A percentile compares a stretch with the other conserved stretches of the same genome.
phyloP scores from a whole-genome alignment of 2,113 vertebrate species.

The Tichodroma muraria region DNA sequence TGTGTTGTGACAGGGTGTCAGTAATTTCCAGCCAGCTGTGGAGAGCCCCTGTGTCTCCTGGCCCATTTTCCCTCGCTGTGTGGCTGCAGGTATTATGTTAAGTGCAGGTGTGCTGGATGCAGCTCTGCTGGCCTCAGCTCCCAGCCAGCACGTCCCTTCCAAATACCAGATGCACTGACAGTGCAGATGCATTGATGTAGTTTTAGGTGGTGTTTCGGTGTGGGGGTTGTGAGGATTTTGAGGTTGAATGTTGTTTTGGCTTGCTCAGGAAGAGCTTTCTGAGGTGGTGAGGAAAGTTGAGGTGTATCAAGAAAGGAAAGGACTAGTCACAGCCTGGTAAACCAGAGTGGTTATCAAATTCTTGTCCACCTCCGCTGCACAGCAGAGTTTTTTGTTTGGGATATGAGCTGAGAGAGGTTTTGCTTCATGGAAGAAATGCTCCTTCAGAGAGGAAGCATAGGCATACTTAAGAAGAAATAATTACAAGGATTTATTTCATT shows the following conservation, averaged over 20 bases:
- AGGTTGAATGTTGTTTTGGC: not conserved
- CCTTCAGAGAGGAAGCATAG: not conserved
- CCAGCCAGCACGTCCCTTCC: not conserved
- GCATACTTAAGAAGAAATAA: not conserved
- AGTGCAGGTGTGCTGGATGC: not conserved
- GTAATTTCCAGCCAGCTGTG: conserved; percentile 11
- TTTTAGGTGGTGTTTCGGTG: not conserved
- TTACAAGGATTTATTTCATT: not conserved
- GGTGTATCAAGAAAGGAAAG: not conserved
- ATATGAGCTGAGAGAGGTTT: not conserved
- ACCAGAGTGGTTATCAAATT: not conserved
- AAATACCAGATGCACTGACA: fast-evolving
- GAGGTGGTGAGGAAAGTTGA: not conserved
- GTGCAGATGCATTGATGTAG: not conserved
- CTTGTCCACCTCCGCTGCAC: not conserved
- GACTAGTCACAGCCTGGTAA: not conserved
- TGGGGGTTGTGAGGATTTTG: not conserved
- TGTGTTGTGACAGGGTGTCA: conserved; percentile 19
- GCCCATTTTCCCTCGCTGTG: fast-evolving
- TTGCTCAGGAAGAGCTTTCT: conserved; percentile 12
- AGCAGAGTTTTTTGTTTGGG: not conserved
- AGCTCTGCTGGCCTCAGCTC: not conserved
- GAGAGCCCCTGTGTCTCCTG: not conserved
- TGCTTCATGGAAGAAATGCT: not conserved
- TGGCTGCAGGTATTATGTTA: not conserved